Conservation (phyloP, 2,113 vertebrate species). For the Eira barbara region DNA sequence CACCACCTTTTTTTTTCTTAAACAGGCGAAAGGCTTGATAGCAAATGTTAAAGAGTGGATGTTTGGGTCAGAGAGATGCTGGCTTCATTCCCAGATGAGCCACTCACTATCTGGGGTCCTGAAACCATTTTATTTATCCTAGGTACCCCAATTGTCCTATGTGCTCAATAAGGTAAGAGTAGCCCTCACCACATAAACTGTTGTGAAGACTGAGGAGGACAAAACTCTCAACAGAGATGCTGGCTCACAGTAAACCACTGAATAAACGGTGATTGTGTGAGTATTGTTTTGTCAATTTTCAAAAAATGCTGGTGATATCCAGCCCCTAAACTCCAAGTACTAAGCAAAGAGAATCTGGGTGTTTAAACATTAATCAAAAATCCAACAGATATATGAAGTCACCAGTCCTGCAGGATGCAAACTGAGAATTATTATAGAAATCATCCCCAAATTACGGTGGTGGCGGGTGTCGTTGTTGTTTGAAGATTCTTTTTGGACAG, state of each 20-base stretch:
- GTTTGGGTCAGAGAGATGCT: not conserved
- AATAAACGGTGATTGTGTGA: not conserved
- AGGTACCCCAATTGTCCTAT: not conserved
- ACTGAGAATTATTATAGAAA: conserved; percentile 6
- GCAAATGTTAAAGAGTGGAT: not conserved
- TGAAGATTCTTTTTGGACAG: not conserved
- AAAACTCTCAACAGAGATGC: not conserved
- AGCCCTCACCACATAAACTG: not conserved
- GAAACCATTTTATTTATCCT: not conserved
- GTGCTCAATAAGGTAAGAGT: not conserved
- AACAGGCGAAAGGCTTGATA: not conserved
- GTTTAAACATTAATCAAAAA: conserved; percentile 34
- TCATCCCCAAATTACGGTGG: not conserved
- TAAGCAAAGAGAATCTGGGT: not conserved
- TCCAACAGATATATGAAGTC: not conserved
- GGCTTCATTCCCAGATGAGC: not conserved
- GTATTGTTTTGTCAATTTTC: not conserved
- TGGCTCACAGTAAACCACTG: not conserved
- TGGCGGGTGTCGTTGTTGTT: not conserved
- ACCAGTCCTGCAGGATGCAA: not conserved
- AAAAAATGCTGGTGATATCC: not conserved
- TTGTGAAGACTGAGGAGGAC: not conserved
- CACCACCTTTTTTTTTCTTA: too few relatives aligned
- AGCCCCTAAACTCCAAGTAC: not conserved
- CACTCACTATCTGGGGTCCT: not conserved